Evolutionary conservation across 2,113 vertebrate species (phyloP).

Genomic region (Perca fluviatilis): DNA sequence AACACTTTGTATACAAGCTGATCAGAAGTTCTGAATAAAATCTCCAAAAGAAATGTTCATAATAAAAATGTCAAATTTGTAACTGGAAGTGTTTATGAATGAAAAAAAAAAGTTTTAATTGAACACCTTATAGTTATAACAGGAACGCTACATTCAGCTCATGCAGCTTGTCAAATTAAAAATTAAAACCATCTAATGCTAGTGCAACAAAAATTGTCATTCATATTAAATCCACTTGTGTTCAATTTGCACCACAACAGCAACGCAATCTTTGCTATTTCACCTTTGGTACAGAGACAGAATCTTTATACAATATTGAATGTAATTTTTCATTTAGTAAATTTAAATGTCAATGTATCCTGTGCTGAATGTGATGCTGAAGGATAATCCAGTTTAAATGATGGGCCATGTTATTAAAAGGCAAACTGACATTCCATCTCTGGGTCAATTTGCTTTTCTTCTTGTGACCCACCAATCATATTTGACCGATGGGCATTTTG

Average conservation of each 20-base stretch:
- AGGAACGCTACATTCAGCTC: background rate
- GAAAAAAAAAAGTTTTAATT: background rate
- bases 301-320: background rate
- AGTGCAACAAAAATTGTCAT: background rate
- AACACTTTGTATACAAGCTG: background rate
- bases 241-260: conserved; percentile 6
- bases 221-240: conserved; percentile 7
- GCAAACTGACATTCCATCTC: conserved; percentile 35
- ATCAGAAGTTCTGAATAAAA: background rate
- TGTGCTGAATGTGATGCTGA: conserved; percentile 31
- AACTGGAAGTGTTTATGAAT: background rate
- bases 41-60: background rate
- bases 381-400: conserved; percentile 21
- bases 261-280: background rate
- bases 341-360: conserved; percentile 26
- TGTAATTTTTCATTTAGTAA: conserved; percentile 20
- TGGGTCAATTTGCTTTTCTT: conserved; percentile 48
- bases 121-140: background rate
- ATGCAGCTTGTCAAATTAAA: background rate
- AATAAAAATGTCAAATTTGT: too few species aligned
- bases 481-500: conserved; percentile 44
- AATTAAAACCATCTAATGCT: background rate
- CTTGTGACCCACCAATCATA: conserved; percentile 40
- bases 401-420: conserved; percentile 33
- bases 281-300: background rate